Conservation (phyloP, 2,113 vertebrate species). For the Alligator sinensis region DNA sequence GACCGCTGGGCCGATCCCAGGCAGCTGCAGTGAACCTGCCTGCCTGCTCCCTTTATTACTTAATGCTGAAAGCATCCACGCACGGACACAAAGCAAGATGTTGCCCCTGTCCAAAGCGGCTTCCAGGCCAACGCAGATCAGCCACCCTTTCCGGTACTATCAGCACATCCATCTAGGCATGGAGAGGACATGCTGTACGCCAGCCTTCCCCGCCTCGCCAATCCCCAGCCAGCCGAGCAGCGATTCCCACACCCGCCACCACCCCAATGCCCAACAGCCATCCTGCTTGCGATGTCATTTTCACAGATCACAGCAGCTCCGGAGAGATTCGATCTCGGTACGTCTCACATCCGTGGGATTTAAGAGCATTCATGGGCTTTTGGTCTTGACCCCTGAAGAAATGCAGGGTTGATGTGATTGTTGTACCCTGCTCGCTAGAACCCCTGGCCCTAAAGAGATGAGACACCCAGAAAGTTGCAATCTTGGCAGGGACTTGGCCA, state of each 20-base stretch:
- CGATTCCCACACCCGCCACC: accelerated
- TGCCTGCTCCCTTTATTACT: not conserved
- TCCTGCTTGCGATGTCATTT: not conserved
- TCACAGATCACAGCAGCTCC: not conserved
- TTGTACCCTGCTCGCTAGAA: not conserved
- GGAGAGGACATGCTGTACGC: not conserved
- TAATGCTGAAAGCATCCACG: not conserved
- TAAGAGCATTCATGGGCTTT: not conserved
- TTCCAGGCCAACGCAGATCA: not conserved
- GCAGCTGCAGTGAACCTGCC: not conserved
- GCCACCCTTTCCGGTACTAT: not conserved
- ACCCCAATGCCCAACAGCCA: not conserved
- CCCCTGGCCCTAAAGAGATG: not conserved
- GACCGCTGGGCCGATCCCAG: not conserved
- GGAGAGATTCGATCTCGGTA: not conserved
- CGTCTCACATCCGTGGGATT: not conserved
- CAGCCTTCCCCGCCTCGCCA: not conserved
- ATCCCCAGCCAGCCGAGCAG: accelerated
- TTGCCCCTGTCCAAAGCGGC: not conserved
- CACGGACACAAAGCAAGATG: not conserved
- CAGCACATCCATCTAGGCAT: not conserved
- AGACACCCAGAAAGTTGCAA: slow-evolving; percentile 40
- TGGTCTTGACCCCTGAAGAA: accelerated
- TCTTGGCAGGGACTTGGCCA: slow-evolving; percentile 28
- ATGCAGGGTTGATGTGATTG: not conserved